A percentile compares a stretch with the other conserved stretches of the same genome.
phyloP scores from a whole-genome alignment of 2,888 invertebrate genomes.

The Luffia ferchaultella region DNA sequence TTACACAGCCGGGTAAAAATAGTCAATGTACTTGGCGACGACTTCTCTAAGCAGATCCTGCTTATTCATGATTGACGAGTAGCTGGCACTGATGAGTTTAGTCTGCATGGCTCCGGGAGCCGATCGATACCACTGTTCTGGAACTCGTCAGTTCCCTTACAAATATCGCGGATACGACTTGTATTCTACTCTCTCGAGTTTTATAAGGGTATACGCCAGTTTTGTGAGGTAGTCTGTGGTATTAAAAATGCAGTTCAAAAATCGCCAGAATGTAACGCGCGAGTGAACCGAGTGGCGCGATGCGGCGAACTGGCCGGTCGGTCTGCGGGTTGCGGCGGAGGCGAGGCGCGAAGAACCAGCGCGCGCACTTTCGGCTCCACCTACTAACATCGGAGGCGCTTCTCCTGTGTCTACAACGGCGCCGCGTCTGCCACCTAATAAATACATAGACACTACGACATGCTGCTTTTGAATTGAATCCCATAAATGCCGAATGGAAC shows the following conservation, averaged over 20 bases:
- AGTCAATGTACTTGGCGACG: conserved; percentile 75
- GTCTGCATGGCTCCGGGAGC: conserved; percentile 56
- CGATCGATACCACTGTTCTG: conserved; percentile 4
- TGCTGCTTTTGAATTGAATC: too few relatives aligned
- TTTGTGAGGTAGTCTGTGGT: background rate
- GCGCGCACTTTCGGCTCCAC: conserved; percentile 5
- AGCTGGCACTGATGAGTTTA: conserved; percentile 68
- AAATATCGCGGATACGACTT: background rate
- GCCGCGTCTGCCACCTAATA: conserved; percentile 26
- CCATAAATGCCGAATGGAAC: too few relatives aligned
- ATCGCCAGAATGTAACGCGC: conserved; percentile 27
- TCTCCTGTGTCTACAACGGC: conserved; percentile 54
- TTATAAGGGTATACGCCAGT: background rate
- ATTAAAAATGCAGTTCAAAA: conserved; percentile 1
- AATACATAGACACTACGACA: conserved; percentile 50
- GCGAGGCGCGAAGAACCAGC: conserved; percentile 43
- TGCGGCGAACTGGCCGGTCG: conserved; percentile 58
- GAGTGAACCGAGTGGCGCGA: conserved; percentile 58
- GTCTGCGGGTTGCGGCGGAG: conserved; percentile 35
- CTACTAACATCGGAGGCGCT: conserved; percentile 23
- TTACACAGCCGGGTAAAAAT: conserved; percentile 73
- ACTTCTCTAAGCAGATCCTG: conserved; percentile 74
- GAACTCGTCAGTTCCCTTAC: background rate
- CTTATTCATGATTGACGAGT: conserved; percentile 71
- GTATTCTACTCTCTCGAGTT: background rate